Base-by-base conservation (phyloP, 2,888 invertebrate species). In the Nemotelus pantherinus region DNA sequence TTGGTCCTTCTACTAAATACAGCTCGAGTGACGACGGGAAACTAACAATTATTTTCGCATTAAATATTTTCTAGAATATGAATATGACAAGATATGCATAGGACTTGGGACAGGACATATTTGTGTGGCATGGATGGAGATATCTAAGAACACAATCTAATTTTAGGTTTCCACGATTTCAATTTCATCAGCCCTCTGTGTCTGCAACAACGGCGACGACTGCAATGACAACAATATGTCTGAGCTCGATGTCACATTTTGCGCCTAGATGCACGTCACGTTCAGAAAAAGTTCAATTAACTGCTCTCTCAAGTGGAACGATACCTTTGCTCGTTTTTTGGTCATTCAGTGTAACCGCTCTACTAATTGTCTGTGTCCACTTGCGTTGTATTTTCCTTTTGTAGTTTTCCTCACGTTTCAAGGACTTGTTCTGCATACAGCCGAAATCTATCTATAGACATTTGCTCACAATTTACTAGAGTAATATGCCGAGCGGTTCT, bases 31-130 rank as follows among this genome's bases (percentile, higher is more conserved):
- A 44, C 25, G 25, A 25, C 25, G 45, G 63, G 63, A 63, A 74
- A 74, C 60, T 45, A 48, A 60, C 48, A 74, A 74, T 74, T 74
- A 74, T 74, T 48, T 74, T 74, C 74, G 74, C 74, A 74, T 74
- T 74, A 74, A 48, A 43, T 63, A 47, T 63, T 60, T 43, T 50
- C 41, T 3, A 43, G 55, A 7, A 70, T 48, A 67, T 44, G 63
- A 60, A 60, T 47, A 39, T 39, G 74, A 74, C 63, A 60, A 60
- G 63, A 48, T 48, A 43, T 43, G 55, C 9, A 50, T 70, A n/a
- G 7, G 43, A 70, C 70, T 48, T 41, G 50, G 44, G 4, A 50
- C 55, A n/a, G 7, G 43, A 70, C 70, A 63, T 41, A 63, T 74
- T 47, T 60, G 60, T 25, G 25, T 25, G 25, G 25, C 25, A 25